Conservation (phyloP, 2,888 invertebrate species). For the Rhingia rostrata region DNA sequence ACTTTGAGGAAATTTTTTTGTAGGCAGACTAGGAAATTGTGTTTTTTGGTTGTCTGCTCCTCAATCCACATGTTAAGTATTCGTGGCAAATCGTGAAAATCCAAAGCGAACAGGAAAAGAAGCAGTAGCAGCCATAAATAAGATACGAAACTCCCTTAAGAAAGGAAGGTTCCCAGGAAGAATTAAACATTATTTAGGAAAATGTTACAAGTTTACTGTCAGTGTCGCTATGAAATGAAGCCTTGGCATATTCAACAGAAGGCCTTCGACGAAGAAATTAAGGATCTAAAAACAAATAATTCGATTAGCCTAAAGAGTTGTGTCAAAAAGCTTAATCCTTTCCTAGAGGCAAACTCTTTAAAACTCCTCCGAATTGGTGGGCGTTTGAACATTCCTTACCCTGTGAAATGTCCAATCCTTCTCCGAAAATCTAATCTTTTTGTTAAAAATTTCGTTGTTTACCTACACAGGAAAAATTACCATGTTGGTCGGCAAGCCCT, state of each 20-base stretch:
- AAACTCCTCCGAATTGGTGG: constrained; percentile 3
- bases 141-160: too few species aligned
- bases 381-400: constrained; percentile 33
- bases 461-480: constrained; percentile 32
- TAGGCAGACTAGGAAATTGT: too few species aligned
- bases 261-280: neutral
- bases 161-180: too few species aligned
- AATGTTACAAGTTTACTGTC: neutral
- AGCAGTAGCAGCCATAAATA: too few species aligned
- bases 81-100: too few species aligned
- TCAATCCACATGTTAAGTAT: too few species aligned
- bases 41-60: too few species aligned
- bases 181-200: too few species aligned
- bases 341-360: constrained; percentile 14
- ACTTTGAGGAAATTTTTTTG: too few species aligned
- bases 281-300: neutral
- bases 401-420: constrained; percentile 74
- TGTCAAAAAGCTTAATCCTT: constrained; percentile 15
- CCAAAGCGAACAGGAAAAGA: too few species aligned
- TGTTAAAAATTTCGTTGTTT: neutral
- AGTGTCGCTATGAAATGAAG: neutral
- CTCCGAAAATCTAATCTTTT: constrained; percentile 63
- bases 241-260: neutral
- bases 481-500: constrained; percentile 47
- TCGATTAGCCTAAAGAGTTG: neutral